Evolutionary conservation across 2,888 invertebrate species (phyloP), one percentile per base, ranked within the genome.

Genomic region (Drosophila diplacantha): DNA sequence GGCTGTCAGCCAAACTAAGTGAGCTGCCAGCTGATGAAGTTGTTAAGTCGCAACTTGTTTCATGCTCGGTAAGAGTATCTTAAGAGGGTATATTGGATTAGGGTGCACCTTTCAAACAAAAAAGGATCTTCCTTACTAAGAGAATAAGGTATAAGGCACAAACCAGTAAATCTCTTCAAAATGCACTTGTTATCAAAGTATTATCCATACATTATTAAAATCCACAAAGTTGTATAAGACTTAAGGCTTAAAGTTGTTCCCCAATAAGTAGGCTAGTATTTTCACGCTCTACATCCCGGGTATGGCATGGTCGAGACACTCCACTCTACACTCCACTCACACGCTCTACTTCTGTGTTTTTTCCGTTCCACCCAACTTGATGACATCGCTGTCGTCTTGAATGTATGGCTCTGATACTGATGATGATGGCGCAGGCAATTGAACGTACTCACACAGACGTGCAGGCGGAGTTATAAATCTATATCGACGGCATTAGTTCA

Each of bases 31-130:
- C 66, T 66, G 80, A 85, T 83, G 72, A 84, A 84, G 83, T 85
- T 85, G 78, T 80, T 74, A 78, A 80, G 82, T 72, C 76, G 68
- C 71, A 76, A 73, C 75, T 83, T 76, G 70, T 67, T 66, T 44
- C 8, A 44, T 14, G 8, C 29, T 8, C 5, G 29, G 44, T 29
- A 29, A 14, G 14, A 0, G 44, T 9, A 9, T 18, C 8, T 14
- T 0, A 6, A 8, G 14, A 18, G 18, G 44, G 44, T 29, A 18
- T 44, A 44, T 43, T 3, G 43, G 16, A 26, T 26, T 12, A 11
- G 3, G 16, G 9, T 1, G 9, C 3, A 20, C 1, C 3, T 38
- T 38, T n/a, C 1, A 1, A 24, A 11, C n/a, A 5, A 6, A 9
- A 3, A 6, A 16, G 16, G 1, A 16, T 43, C 24, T 43, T 2